A percentile compares a stretch with the other conserved stretches of the same genome.
These are phyloP conservation scores for Platycnemis pennipes DNA, from an alignment of 2,888 invertebrate genomes.

Conservation along the genomic window DNA sequence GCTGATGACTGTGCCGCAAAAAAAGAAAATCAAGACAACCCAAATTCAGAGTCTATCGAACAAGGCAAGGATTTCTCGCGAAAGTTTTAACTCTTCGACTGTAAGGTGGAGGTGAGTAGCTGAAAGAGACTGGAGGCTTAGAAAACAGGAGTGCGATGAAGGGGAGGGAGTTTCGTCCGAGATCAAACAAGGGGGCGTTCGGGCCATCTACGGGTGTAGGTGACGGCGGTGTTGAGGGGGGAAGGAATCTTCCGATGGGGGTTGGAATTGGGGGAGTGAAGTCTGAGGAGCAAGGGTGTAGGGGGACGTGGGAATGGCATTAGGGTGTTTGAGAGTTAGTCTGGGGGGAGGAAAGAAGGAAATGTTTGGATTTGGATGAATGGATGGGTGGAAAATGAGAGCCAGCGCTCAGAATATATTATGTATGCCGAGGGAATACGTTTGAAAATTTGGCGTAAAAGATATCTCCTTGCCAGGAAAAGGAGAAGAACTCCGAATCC, in stretches of 20 bases:
- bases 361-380: conserved; percentile 21
- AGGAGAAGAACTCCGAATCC: background rate
- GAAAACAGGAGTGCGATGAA: background rate
- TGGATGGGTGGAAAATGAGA: conserved; percentile 60
- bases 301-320: conserved; percentile 1
- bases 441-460: conserved; percentile 28
- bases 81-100: background rate
- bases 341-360: background rate
- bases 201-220: background rate
- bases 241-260: background rate
- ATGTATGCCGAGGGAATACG: conserved; percentile 34
- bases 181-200: conserved; percentile 45
- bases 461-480: background rate
- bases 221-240: background rate
- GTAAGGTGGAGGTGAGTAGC: background rate
- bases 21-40: background rate
- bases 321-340: conserved; percentile 11
- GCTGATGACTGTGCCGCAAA: too few relatives aligned
- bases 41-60: background rate
- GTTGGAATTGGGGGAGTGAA: background rate
- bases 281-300: background rate
- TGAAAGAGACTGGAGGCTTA: background rate
- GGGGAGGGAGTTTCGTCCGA: background rate
- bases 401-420: conserved; percentile 41
- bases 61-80: background rate